Evolutionary conservation across 2,888 invertebrate species (phyloP), one percentile per base, ranked within the genome.

Genomic region (Thecocarcelia acutangulata): DNA sequence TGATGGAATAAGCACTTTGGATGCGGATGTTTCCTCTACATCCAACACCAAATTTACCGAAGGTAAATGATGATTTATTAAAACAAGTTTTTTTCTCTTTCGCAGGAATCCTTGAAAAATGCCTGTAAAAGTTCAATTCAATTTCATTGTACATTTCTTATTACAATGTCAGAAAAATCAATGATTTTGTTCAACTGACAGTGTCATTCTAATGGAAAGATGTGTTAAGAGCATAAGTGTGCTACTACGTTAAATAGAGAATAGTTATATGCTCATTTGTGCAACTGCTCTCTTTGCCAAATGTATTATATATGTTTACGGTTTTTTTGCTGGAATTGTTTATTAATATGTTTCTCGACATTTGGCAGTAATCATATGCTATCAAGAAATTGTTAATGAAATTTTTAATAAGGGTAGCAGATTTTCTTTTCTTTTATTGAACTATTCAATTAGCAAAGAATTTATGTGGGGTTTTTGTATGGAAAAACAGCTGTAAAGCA

Each of bases 1-100:
- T 90, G 95, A 95, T 92, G 94, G 92, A 89, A 92, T 94, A 90
- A 95, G 95, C 92, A 94, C 94, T 90, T 95, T 96, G 90, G 95
- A 96, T 93, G 93, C 94, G 91, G 95, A 95, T 91, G 93, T 93
- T 90, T 93, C 93, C 88, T 89, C 90, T 3, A 92, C 92, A 86
- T 91, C 92, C 83, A 92, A 92, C 90, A 94, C 93, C 88, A 92
- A 93, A 87, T 33, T 66, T 46, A 93, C 92, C 83, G 87, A 87
- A 83, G 83, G 85, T 86, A 86, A 85, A 80, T 84, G 12, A 2
- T 24, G 8, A 4, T 42, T 28, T 13, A 54, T 33, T 42, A n/a
- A 42, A 11, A 21, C 12, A 33, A 28, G 6, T 15, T 12, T 17
- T 48, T 5, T 1, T 17, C 15, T 15, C 3, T 28, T 68, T 28